phyloP scores from a whole-genome alignment of 2,888 invertebrate genomes.

The Apotomis capreana region DNA sequence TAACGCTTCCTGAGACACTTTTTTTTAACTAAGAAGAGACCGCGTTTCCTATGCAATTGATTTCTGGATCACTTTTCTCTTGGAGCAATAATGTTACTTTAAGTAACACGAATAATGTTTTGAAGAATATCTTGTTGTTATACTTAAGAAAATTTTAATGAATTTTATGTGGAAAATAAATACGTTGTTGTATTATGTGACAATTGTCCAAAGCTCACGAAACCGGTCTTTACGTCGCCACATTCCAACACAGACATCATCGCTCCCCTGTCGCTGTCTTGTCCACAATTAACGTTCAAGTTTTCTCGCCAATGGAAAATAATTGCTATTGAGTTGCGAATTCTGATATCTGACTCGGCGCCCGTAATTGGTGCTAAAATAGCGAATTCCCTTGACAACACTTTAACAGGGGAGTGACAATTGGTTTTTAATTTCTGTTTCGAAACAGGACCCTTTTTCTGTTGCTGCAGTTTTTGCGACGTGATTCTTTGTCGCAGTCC shows the following conservation, averaged over 20 bases:
- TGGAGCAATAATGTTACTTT: no score
- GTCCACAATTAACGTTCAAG: conserved; percentile 70
- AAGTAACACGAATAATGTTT: no score
- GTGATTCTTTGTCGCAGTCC: conserved; percentile 31
- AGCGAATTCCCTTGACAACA: conserved; percentile 63
- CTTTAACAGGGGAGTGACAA: conserved; percentile 49
- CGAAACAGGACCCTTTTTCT: conserved; percentile 30
- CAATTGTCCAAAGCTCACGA: not conserved
- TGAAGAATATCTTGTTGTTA: no score
- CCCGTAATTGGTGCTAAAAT: conserved; percentile 75
- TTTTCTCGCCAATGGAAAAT: conserved; percentile 73
- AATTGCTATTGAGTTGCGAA: conserved; percentile 76
- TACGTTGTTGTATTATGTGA: no score
- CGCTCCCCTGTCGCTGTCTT: conserved; percentile 4
- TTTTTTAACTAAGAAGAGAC: no score
- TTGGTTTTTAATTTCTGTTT: conserved; percentile 38
- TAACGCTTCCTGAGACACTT: no score
- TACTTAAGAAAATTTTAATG: no score
- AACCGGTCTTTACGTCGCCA: conserved; percentile 1
- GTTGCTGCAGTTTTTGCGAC: conserved; percentile 32
- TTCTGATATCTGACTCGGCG: conserved; percentile 67
- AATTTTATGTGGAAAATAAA: no score
- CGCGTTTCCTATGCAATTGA: no score
- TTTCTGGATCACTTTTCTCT: no score
- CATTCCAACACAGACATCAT: not conserved